Base-by-base conservation (phyloP, 1,140 invertebrate genomes). In the Heliconius congener region DNA sequence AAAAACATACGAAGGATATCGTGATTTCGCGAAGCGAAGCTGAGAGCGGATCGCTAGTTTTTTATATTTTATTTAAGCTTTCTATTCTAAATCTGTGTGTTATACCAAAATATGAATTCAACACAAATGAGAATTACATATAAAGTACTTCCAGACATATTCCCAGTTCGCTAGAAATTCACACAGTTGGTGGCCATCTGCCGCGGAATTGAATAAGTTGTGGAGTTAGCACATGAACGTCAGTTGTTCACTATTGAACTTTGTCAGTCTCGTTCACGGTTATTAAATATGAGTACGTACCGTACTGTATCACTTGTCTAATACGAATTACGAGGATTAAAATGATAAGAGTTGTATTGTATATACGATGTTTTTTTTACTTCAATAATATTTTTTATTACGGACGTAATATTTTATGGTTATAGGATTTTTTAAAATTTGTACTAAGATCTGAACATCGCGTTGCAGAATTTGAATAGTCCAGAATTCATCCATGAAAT, bases 161-260 rank as follows among this genome's bases (percentile, higher is more conserved):
- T 66, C 27, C 60, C 16, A 66, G 60, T 66, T 66, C 60, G 60
- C 60, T 66, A 66, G 60, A 66, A 66, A 27, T 66, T 3, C 60
- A 30, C 60, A 18, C 60, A 66, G 60, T 66, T 5, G 60, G 60
- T 2, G 60, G 60, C 60, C 60, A 66, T 66, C 60, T 66, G 60
- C 23, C 13, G 60, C 60, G 60, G 60, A 66, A 66, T 66, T 66
- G 60, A 66, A 66, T 66, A 66, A 66, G 60, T 66, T 66, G 60
- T 66, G 60, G 60, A 66, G 60, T 66, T 66, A 66, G 60, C 60
- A 66, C 60, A 66, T 66, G 27, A 66, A 66, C 60, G 60, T 66
- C 60, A 66, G 60, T 66, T 66, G 60, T 66, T 66, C 60, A 66
- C 27, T 66, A 66, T 66, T 66, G 60, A 66, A 66, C 60, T 66